phyloP scores from a whole-genome alignment of 1,140 invertebrate genomes.

The Halictus rubicundus region DNA sequence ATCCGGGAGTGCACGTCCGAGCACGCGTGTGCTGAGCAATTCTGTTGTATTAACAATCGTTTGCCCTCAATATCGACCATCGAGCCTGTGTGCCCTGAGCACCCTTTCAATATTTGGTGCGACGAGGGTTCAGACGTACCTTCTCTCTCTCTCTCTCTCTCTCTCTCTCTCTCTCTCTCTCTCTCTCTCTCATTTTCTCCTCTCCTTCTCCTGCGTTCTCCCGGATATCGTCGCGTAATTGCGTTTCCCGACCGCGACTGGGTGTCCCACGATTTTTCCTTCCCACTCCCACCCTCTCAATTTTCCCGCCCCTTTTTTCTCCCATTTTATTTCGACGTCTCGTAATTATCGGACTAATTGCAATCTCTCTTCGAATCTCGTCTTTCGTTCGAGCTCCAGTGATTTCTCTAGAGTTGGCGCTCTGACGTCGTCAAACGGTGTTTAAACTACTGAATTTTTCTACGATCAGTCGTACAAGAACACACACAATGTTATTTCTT shows the following conservation, averaged over 20 bases:
- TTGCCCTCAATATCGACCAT: constrained; percentile 3
- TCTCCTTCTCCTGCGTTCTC: background rate
- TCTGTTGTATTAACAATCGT: constrained; percentile 36
- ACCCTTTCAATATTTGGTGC: constrained; percentile 40
- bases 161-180: background rate
- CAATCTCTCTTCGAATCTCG: constrained; percentile 9
- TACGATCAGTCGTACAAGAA: too few relatives aligned
- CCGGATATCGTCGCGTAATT: constrained; percentile 42
- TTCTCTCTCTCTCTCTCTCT: too few relatives aligned
- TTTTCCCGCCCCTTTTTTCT: background rate
- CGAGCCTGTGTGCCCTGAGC: background rate
- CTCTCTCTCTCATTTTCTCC: background rate
- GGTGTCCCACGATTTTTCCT: background rate
- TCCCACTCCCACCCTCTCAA: background rate
- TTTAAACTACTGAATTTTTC: too few relatives aligned
- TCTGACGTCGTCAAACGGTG: too few relatives aligned
- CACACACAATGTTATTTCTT: too few relatives aligned
- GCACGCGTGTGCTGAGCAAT: constrained; percentile 5
- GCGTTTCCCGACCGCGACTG: background rate
- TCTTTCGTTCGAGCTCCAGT: background rate
- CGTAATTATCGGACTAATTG: constrained; percentile 42
- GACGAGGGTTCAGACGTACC: background rate
- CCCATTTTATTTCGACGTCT: constrained; percentile 17
- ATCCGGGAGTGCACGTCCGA: background rate
- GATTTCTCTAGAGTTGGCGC: too few relatives aligned